These are phyloP conservation scores for Tauraco hartlaubi DNA, from an alignment of 2,797 vertebrate genomes.

Conservation along the genomic window DNA sequence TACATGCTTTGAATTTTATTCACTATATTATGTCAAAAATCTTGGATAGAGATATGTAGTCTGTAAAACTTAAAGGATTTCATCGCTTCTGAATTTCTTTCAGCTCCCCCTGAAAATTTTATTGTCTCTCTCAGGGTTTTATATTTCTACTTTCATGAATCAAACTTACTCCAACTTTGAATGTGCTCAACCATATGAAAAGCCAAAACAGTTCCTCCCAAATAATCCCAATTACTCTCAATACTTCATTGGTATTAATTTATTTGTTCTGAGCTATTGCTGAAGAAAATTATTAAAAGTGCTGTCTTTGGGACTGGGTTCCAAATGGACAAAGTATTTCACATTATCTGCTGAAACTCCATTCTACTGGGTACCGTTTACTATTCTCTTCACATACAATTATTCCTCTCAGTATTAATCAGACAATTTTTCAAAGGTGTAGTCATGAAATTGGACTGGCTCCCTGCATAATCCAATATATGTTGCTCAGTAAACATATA, in stretches of 20 bases:
- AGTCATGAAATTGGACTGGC: slow-evolving; percentile 32
- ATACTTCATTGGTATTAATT: not conserved
- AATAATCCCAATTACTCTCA: not conserved
- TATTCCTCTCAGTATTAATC: slow-evolving; percentile 54
- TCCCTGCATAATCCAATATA: slow-evolving; percentile 40
- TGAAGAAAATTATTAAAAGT: not conserved
- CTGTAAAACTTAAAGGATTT: not conserved
- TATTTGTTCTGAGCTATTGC: not conserved
- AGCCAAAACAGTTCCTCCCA: not conserved
- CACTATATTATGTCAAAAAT: not conserved
- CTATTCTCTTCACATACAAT: slow-evolving; percentile 51
- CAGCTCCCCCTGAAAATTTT: not conserved
- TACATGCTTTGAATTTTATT: not conserved
- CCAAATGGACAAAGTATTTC: not conserved
- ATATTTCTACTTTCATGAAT: not conserved
- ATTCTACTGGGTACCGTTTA: slow-evolving; percentile 1
- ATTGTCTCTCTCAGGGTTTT: not conserved
- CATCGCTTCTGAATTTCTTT: slow-evolving; percentile 32
- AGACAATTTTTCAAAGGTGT: slow-evolving; percentile 53
- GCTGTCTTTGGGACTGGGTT: not conserved
- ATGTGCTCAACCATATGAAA: not conserved
- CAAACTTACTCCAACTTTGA: not conserved
- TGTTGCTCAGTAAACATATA: slow-evolving; percentile 23
- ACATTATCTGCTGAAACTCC: slow-evolving; percentile 20
- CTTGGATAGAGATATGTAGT: not conserved